A percentile compares a stretch with the other conserved stretches of the same genome.
phyloP scores from a whole-genome alignment of 2,888 invertebrate genomes.

The Eretmocerus hayati region DNA sequence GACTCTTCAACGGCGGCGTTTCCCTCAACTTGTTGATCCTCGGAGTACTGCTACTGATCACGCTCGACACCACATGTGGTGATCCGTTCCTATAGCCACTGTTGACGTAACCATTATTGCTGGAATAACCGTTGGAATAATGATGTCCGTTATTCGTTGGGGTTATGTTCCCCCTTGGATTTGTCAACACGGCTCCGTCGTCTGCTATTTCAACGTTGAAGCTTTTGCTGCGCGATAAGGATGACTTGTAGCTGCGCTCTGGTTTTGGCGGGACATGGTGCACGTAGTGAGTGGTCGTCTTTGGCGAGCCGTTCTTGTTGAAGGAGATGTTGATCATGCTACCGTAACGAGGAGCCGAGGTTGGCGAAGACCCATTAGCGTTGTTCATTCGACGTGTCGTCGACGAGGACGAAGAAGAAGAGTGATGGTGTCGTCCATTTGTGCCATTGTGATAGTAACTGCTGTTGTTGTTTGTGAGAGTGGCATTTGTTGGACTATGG shows the following conservation, averaged over 20 bases:
- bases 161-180: neutral
- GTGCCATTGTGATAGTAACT: constrained; percentile 1
- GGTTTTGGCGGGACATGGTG: constrained; percentile 55
- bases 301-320: constrained; percentile 47
- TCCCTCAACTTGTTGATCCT: constrained; percentile 66
- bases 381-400: too few relatives aligned
- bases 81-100: neutral
- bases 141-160: constrained; percentile 40
- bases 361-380: constrained; percentile 6
- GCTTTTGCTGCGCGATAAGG: constrained; percentile 72
- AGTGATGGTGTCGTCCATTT: constrained; percentile 5
- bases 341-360: constrained; percentile 31
- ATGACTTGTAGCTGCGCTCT: constrained; percentile 68
- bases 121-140: neutral
- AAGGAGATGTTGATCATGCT: constrained; percentile 59
- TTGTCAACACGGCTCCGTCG: constrained; percentile 34
- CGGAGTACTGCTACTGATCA: constrained; percentile 70
- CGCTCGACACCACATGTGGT: neutral
- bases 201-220: constrained; percentile 70
- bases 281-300: constrained; percentile 22
- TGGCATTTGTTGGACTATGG: constrained; percentile 38
- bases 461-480: constrained; percentile 43
- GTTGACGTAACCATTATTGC: neutral
- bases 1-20: constrained; percentile 71
- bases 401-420: constrained; percentile 15